Base-by-base conservation (phyloP, 2,797 vertebrate species). In the Micromesistius poutassou region DNA sequence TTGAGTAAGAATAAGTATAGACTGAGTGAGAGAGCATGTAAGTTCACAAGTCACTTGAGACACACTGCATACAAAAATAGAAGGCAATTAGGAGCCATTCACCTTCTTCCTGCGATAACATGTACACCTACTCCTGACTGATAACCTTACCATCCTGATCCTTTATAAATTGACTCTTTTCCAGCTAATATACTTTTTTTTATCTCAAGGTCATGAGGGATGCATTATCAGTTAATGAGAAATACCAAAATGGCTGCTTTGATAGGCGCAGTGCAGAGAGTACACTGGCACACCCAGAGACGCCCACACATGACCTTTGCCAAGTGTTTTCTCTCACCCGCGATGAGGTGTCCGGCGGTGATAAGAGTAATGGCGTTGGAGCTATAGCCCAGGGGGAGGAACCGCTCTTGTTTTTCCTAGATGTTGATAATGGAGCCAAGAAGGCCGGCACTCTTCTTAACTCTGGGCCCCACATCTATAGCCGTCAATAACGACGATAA, bases 171-270 rank as follows among this genome's bases (percentile, higher is more conserved):
- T 89, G 89, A 88, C 88, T 84, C 82, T 83, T 91, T 90, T 84
- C 76, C 76, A 75, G 88, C 83, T 88, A 90, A 93, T 89, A 85
- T 93, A 90, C 88, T 91, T 90, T 91, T 90, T 91, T 90, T 92
- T 91, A 92, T 92, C 92, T 88, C 89, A 93, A 93, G 93, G 92
- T 93, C 90, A 88, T 82, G 83, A 91, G 87, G 91, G 92, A 92
- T 91, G 85, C 81, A 90, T 91, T 93, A 93, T 93, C 92, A 93
- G 91, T 93, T 93, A 93, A 93, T 93, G 92, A 92, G 91, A 92
- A 93, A 91, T 89, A 87, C 87, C 84, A 86, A 91, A 90, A 89
- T 86, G 87, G 91, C 85, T 86, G 84, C 78, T 76, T 79, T 85
- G 84, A 83, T 79, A 83, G 86, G 76, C 82, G 80, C 22, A 1